These are phyloP conservation scores for Drosophila percnosoma DNA, from an alignment of 2,888 invertebrate genomes.

Conservation along the genomic window DNA sequence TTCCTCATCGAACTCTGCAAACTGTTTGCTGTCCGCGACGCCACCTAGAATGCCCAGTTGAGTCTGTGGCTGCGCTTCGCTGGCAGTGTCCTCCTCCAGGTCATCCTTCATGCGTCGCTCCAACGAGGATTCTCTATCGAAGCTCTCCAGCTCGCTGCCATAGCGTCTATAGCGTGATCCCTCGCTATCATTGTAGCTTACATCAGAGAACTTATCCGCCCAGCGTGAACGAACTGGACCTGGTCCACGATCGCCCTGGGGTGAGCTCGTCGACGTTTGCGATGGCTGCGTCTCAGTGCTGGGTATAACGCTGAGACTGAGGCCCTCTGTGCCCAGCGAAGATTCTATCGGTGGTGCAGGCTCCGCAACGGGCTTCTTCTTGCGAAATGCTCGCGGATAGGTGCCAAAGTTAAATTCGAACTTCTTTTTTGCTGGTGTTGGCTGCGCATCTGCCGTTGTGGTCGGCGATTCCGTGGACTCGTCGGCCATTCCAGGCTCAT, in stretches of 20 bases:
- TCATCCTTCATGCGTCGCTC: slow-evolving; percentile 85
- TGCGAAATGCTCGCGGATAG: slow-evolving; percentile 89
- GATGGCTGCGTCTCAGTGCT: slow-evolving; percentile 88
- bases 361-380: slow-evolving; percentile 76
- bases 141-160: slow-evolving; percentile 84
- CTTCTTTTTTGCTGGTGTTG: slow-evolving; percentile 85
- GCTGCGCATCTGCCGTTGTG: slow-evolving; percentile 28
- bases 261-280: slow-evolving; percentile 89
- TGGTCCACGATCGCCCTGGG: slow-evolving; percentile 86
- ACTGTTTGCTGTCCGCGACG: slow-evolving; percentile 86
- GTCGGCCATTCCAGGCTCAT: slow-evolving; percentile 61
- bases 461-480: slow-evolving; percentile 58
- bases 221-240: slow-evolving; percentile 86
- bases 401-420: slow-evolving; percentile 91
- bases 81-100: slow-evolving; percentile 83
- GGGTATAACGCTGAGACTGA: slow-evolving; percentile 82
- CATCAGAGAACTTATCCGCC: slow-evolving; percentile 85
- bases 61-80: slow-evolving; percentile 83
- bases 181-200: slow-evolving; percentile 85
- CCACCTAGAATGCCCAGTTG: slow-evolving; percentile 81
- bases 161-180: slow-evolving; percentile 84
- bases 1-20: slow-evolving; percentile 86
- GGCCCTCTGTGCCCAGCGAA: slow-evolving; percentile 79
- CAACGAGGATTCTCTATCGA: slow-evolving; percentile 84
- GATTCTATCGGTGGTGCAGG: slow-evolving; percentile 62